Evolutionary conservation across 2,113 vertebrate species (phyloP), one percentile per base, ranked within the genome.

Genomic region (Heliornis fulica): DNA sequence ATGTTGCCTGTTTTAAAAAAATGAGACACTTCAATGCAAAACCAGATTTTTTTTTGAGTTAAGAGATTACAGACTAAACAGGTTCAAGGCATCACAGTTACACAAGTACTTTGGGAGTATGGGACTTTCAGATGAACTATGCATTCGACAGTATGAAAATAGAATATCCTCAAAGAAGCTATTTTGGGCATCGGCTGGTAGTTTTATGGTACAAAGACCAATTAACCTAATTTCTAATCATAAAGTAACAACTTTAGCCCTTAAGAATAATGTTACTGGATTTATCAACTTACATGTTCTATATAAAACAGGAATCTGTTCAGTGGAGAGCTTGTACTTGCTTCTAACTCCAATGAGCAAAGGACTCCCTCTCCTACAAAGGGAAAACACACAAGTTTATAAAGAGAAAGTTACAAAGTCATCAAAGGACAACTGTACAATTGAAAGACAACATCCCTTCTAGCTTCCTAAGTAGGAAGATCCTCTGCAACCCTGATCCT

Each of bases 301-400:
- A 63, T 99, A 99, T 93, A 99, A 97, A 94, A 99, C 72, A 10
- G 98, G 98, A 96, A 99, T 98, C 95, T 99, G 97, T 72, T 99
- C 98, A 7, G 99, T 98, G 72, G 98, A 98, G 65, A 99, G 98
- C 83, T 99, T 98, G 57, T 98, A 98, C 94, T 99, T 98, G 96
- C 99, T 99, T 72, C 98, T 98, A 86, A 99, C 98, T n/a, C 99
- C 99, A 43, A 99, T 99, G 60, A 99, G 98, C 95, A 99, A 95
- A 29, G 99, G 99, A 95, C 99, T 99, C 86, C 99, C 99, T 97
- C 99, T 99, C 97, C 99, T 99, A 96, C 19, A 81, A 72, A 81
- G 63, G 83, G 18, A 95, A 93, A 45, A 96, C 72, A 25, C 6
- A 4, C 9, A 15, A 22, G 11, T 36, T 96, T 41, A 89, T 21